phyloP scores from a whole-genome alignment of 2,797 vertebrate genomes.

The Sus cebifrons region DNA sequence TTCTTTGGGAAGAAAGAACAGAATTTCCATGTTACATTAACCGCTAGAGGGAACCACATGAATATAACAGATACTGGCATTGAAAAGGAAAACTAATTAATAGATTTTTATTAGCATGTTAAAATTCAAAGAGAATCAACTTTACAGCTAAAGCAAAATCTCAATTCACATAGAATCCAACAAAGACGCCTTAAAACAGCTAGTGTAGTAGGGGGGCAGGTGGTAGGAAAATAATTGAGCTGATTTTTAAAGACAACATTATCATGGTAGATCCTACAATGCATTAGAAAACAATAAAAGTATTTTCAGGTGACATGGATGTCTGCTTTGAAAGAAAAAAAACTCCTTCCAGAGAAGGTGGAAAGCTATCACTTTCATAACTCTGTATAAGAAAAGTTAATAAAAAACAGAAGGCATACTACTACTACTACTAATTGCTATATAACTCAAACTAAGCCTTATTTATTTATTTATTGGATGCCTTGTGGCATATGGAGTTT shows the following conservation, averaged over 20 bases:
- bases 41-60: slow-evolving; percentile 83
- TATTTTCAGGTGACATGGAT: background rate
- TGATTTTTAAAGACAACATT: slow-evolving; percentile 44
- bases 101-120: slow-evolving; percentile 69
- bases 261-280: background rate
- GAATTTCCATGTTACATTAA: slow-evolving; percentile 74
- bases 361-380: background rate
- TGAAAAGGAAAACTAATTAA: slow-evolving; percentile 81
- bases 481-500: no score
- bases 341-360: slow-evolving; percentile 4
- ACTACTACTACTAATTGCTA: background rate
- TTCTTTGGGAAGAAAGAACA: slow-evolving; percentile 12
- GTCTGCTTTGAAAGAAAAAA: slow-evolving; percentile 39
- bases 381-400: slow-evolving; percentile 37
- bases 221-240: background rate
- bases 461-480: slow-evolving; percentile 18
- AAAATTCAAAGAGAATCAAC: slow-evolving; percentile 71
- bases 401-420: background rate
- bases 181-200: slow-evolving; percentile 37
- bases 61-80: slow-evolving; percentile 78
- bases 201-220: background rate
- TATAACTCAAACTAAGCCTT: slow-evolving; percentile 7
- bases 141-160: slow-evolving; percentile 65
- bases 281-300: background rate
- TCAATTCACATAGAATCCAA: slow-evolving; percentile 40